A percentile compares a stretch with the other conserved stretches of the same genome.
phyloP scores from a whole-genome alignment of 2,113 vertebrate species.

The Collichthys lucidus region DNA sequence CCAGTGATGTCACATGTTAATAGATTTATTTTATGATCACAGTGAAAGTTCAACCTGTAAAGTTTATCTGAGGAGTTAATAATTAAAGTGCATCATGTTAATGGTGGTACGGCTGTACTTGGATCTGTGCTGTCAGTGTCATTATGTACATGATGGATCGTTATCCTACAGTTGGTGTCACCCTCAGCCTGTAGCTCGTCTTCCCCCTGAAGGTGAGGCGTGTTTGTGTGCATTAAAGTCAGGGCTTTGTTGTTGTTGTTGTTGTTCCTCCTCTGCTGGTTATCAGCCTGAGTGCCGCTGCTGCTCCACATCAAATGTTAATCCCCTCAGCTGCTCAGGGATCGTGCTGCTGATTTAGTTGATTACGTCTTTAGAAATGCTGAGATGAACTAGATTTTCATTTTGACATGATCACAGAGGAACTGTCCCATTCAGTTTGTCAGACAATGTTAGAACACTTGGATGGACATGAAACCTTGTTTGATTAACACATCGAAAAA shows the following conservation, averaged over 20 bases:
- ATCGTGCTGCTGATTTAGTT: not conserved
- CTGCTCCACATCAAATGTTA: not conserved
- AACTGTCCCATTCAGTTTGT: too few relatives aligned
- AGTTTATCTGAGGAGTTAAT: not conserved
- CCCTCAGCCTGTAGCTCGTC: not conserved
- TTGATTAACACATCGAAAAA: too few relatives aligned
- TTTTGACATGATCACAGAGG: too few relatives aligned
- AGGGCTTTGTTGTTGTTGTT: not conserved
- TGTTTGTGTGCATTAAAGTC: conserved; percentile 18
- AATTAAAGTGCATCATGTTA: not conserved
- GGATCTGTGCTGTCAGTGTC: not conserved
- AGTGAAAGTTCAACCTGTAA: not conserved
- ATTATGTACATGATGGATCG: not conserved
- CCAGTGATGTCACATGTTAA: not conserved
- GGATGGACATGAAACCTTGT: too few relatives aligned
- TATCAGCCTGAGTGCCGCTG: not conserved
- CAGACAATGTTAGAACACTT: too few relatives aligned
- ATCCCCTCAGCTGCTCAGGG: not conserved
- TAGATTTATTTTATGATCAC: too few relatives aligned
- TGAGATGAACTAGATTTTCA: not conserved
- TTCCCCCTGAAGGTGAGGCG: conserved; percentile 15
- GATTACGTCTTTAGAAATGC: not conserved
- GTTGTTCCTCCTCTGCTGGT: not conserved
- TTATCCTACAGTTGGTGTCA: conserved; percentile 4
- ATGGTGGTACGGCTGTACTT: not conserved